Percentiles rank a stretch among this genome's conserved stretches.
Conservation (phyloP, 2,113 vertebrate genomes). For the Petroica traversi region DNA sequence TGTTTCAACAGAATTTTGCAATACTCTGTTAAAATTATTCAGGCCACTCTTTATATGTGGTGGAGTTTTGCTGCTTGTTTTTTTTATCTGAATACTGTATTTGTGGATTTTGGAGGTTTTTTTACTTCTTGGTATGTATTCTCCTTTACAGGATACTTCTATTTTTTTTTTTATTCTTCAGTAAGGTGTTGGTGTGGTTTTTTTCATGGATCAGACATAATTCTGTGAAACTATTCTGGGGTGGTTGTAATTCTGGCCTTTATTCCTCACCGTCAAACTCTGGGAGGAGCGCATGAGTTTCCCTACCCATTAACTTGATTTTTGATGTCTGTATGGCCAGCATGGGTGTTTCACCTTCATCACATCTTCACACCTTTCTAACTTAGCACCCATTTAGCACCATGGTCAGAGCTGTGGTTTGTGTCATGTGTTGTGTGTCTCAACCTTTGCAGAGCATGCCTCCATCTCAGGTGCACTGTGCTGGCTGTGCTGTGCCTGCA, state of each 20-base stretch:
- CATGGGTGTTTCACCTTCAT: neutral
- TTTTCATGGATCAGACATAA: neutral
- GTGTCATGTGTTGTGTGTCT: constrained; percentile 82
- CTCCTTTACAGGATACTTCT: neutral
- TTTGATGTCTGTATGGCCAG: neutral
- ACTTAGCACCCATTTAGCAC: neutral
- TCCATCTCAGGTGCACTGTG: constrained; percentile 80
- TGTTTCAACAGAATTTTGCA: neutral
- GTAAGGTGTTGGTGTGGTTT: neutral
- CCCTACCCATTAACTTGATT: neutral
- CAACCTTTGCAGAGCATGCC: constrained; percentile 94
- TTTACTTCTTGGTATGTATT: neutral
- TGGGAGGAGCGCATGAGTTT: neutral
- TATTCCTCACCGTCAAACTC: neutral
- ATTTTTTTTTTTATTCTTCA: neutral
- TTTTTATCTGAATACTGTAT: neutral
- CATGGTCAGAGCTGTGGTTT: constrained; percentile 9
- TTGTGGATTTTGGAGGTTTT: fast-evolving
- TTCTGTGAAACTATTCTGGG: neutral
- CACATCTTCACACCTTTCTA: neutral
- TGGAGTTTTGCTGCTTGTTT: neutral
- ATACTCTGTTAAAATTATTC: neutral
- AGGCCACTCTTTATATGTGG: neutral
- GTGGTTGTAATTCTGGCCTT: neutral
- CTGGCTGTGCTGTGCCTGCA: constrained; percentile 79